Evolutionary conservation across 2,888 invertebrate species (phyloP).

Genomic region (Desoria tigrina): DNA sequence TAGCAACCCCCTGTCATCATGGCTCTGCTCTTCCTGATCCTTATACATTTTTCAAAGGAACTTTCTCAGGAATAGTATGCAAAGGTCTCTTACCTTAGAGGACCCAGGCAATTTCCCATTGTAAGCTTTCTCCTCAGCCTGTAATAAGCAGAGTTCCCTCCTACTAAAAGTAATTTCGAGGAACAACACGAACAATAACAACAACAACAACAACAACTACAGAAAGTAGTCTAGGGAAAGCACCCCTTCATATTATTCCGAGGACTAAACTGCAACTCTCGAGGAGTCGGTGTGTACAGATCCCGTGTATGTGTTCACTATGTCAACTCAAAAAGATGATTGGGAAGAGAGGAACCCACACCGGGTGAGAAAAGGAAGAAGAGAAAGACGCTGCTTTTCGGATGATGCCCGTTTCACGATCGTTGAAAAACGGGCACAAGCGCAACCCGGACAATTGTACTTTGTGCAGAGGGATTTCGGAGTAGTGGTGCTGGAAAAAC

Average conservation of each 20-base stretch:
- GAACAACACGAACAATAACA: slow-evolving; percentile 10
- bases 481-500: too few species aligned
- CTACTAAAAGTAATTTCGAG: too few species aligned
- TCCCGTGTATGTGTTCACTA: background rate
- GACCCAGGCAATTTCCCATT: slow-evolving; percentile 35
- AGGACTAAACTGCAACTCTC: background rate
- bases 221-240: slow-evolving; percentile 9
- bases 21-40: slow-evolving; percentile 25
- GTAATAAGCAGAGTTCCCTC: too few species aligned
- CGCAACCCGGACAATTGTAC: slow-evolving; percentile 3
- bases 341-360: slow-evolving; percentile 1
- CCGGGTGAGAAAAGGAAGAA: slow-evolving; percentile 13
- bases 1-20: slow-evolving; percentile 12
- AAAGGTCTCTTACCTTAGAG: slow-evolving; percentile 26
- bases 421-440: slow-evolving; percentile 18
- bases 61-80: slow-evolving; percentile 3
- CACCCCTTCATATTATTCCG: background rate
- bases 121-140: background rate
- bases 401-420: slow-evolving; percentile 5
- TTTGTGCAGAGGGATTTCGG: background rate
- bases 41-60: too few species aligned
- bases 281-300: background rate
- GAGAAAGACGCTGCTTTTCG: slow-evolving; percentile 16
- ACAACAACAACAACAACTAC: slow-evolving; percentile 5
- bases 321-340: background rate